A percentile compares a stretch with the other conserved stretches of the same genome.
phyloP scores from a whole-genome alignment of 2,797 vertebrate genomes.

The Micrastur ruficollis region DNA sequence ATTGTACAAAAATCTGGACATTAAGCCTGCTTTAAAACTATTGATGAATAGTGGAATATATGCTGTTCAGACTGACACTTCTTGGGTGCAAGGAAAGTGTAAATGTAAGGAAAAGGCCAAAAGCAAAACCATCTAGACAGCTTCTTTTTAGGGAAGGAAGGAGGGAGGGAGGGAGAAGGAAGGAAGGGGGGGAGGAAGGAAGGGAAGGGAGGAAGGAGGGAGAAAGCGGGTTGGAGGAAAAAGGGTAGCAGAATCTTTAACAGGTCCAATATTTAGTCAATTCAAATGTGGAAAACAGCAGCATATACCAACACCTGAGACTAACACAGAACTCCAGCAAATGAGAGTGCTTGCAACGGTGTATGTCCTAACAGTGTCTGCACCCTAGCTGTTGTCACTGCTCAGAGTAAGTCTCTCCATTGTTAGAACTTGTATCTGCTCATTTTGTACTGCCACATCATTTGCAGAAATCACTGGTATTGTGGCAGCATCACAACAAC shows the following conservation, averaged over 20 bases:
- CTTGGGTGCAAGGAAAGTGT: not conserved
- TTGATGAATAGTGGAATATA: not conserved
- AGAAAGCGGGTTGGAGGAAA: not conserved
- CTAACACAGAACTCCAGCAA: not conserved
- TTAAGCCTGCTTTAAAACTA: not conserved
- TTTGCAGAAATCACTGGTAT: not conserved
- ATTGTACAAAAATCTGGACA: not conserved
- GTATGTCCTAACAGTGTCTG: not conserved
- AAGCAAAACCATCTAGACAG: not conserved
- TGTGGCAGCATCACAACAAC: not conserved
- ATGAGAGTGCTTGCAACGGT: not conserved
- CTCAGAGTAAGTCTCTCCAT: not conserved
- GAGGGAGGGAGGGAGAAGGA: not conserved
- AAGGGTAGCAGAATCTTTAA: not conserved
- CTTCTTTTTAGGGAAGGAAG: not conserved
- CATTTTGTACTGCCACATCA: not conserved
- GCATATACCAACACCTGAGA: not conserved
- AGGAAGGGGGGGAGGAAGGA: not conserved
- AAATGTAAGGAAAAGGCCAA: not conserved
- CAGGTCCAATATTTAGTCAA: not conserved
- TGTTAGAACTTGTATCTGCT: not conserved
- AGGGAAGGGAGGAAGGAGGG: not conserved
- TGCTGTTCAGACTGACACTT: not conserved
- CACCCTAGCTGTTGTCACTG: not conserved
- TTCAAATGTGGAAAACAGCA: not conserved